These are phyloP conservation scores for Cataglyphis cursor DNA, from an alignment of 2,888 invertebrate species.

Conservation along the genomic window DNA sequence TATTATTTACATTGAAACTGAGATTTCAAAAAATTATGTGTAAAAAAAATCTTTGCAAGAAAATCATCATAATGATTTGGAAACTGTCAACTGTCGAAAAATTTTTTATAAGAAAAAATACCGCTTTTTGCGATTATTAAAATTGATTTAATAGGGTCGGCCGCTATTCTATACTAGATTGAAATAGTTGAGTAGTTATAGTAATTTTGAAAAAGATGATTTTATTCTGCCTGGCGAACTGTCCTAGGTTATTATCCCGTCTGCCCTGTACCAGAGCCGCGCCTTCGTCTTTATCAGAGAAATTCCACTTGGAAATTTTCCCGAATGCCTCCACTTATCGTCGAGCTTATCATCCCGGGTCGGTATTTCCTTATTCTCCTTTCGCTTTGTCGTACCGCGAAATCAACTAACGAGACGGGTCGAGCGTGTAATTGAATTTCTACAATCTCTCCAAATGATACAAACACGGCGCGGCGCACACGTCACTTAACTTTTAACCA, in stretches of 20 bases:
- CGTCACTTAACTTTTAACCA: slow-evolving; percentile 51
- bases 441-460: slow-evolving; percentile 40
- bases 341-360: slow-evolving; percentile 39
- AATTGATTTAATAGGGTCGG: slow-evolving; percentile 40
- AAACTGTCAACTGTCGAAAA: neutral
- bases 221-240: slow-evolving; percentile 23
- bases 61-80: neutral
- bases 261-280: slow-evolving; percentile 24
- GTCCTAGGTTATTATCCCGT: slow-evolving; percentile 31
- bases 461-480: slow-evolving; percentile 4
- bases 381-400: slow-evolving; percentile 39
- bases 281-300: slow-evolving; percentile 48
- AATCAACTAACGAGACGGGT: slow-evolving; percentile 43
- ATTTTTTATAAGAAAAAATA: neutral
- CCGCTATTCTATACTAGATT: slow-evolving; percentile 8
- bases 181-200: slow-evolving; percentile 27
- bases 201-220: slow-evolving; percentile 45
- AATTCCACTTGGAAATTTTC: slow-evolving; percentile 55
- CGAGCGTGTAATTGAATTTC: slow-evolving; percentile 47
- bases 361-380: slow-evolving; percentile 34
- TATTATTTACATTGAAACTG: neutral
- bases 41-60: neutral
- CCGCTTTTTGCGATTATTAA: slow-evolving; percentile 41
- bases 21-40: neutral
- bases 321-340: slow-evolving; percentile 53